Conservation (phyloP, 2,888 invertebrate species). For the Pristionchus arcanus region DNA sequence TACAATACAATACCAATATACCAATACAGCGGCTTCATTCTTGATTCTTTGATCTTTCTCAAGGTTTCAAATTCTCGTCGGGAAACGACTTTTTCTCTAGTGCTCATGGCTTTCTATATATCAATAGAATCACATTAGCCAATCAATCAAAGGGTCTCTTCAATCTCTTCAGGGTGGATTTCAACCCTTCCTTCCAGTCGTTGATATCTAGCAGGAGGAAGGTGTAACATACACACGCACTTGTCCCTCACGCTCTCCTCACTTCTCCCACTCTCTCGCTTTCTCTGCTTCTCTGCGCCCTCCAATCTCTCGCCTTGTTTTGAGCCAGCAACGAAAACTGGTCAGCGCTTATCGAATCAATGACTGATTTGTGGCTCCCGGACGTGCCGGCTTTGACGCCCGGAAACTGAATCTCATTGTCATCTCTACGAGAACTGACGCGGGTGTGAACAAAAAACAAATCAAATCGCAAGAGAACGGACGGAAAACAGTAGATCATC, state of each 20-base stretch:
- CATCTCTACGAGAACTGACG: background rate
- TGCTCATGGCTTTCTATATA: background rate
- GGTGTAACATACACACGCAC: conserved; percentile 34
- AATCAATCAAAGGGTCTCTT: conserved; percentile 29
- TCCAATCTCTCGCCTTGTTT: conserved; percentile 24
- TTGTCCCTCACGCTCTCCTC: background rate
- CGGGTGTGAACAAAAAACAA: background rate
- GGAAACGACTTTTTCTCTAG: conserved; percentile 13
- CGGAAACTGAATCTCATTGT: conserved; percentile 50
- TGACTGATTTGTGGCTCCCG: background rate
- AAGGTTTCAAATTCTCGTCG: conserved; percentile 28
- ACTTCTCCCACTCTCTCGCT: background rate
- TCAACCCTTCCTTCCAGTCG: conserved; percentile 36
- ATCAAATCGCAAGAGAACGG: background rate
- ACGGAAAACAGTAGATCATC: background rate
- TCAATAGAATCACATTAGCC: background rate
- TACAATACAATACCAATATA: background rate
- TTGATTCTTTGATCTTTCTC: background rate
- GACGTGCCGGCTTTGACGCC: conserved; percentile 36
- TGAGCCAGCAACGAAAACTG: background rate
- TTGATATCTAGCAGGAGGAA: conserved; percentile 25
- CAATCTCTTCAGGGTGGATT: background rate
- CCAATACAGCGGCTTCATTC: background rate
- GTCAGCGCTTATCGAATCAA: conserved; percentile 4
- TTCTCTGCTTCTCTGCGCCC: background rate